Evolutionary conservation across 2,797 vertebrate genomes (phyloP).

Genomic region (Thamnophis elegans): DNA sequence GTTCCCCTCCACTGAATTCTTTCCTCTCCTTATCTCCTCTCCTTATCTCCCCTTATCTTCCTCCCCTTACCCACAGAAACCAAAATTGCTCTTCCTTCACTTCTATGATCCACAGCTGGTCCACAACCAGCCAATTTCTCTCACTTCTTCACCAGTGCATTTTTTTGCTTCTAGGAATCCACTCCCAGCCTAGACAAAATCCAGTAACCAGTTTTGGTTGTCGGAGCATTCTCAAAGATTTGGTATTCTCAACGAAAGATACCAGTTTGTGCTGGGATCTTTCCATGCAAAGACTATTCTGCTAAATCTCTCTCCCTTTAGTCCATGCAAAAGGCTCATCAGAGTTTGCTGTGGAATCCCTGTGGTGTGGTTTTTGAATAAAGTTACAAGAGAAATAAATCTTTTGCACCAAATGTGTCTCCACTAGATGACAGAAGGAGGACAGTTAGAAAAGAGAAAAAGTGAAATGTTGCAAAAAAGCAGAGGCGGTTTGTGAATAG

Average conservation of each 20-base stretch:
- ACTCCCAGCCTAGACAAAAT: background rate
- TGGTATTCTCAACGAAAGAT: background rate
- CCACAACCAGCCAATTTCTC: background rate
- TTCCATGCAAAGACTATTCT: background rate
- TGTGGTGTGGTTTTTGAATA: background rate
- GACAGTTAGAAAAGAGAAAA: background rate
- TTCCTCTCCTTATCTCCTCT: background rate
- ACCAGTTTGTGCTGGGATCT: background rate
- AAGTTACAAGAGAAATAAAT: background rate
- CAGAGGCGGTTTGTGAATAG: background rate
- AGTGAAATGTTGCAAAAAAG: background rate
- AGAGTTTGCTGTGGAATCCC: background rate
- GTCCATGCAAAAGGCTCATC: background rate
- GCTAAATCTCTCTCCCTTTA: background rate
- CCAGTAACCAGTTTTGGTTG: background rate
- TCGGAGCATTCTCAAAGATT: background rate
- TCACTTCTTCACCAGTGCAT: background rate
- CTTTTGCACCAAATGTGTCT: background rate
- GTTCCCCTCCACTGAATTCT: background rate
- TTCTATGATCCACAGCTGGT: background rate
- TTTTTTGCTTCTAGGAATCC: background rate
- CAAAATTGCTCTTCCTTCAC: background rate
- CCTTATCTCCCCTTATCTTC: background rate
- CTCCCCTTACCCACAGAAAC: background rate
- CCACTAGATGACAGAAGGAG: background rate